Evolutionary conservation across 2,888 invertebrate genomes (phyloP).

Genomic region (Eretmocerus hayati): DNA sequence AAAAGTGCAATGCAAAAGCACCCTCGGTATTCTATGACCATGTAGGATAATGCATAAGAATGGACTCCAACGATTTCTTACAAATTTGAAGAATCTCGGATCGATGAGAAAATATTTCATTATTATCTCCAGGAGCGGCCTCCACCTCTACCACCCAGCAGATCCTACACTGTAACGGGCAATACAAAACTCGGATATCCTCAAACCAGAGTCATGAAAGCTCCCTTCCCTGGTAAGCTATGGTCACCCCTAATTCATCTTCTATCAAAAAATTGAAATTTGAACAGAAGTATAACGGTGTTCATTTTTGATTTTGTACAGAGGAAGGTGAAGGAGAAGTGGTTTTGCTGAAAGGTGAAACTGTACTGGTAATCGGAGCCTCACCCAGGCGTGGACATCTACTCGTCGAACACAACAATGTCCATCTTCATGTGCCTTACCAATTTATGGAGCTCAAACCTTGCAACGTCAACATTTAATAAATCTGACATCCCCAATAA

Average conservation of each 20-base stretch:
- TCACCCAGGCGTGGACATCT: conserved; percentile 81
- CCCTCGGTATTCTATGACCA: too few species aligned
- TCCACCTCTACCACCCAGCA: conserved; percentile 84
- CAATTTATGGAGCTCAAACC: conserved; percentile 72
- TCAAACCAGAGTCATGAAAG: conserved; percentile 84
- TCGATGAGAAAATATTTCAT: not conserved
- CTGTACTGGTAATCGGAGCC: conserved; percentile 81
- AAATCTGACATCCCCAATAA: too few species aligned
- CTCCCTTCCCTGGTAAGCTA: conserved; percentile 67
- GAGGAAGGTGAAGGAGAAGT: conserved; percentile 52
- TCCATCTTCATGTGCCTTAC: conserved; percentile 72
- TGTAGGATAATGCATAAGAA: too few species aligned
- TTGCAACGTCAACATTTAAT: conserved; percentile 43
- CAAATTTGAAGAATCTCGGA: too few species aligned
- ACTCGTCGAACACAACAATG: conserved; percentile 72
- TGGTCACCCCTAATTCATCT: not conserved
- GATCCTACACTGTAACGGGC: conserved; percentile 84
- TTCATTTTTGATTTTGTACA: conserved; percentile 17
- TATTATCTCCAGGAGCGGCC: conserved; percentile 69
- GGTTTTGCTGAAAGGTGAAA: conserved; percentile 72
- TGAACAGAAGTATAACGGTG: too few species aligned
- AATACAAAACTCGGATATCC: conserved; percentile 89
- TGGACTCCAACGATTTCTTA: too few species aligned
- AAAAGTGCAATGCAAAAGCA: too few species aligned
- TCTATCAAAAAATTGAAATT: not conserved